These are phyloP conservation scores for Rattus rattus DNA, from an alignment of 2,113 vertebrate species.

Conservation along the genomic window DNA sequence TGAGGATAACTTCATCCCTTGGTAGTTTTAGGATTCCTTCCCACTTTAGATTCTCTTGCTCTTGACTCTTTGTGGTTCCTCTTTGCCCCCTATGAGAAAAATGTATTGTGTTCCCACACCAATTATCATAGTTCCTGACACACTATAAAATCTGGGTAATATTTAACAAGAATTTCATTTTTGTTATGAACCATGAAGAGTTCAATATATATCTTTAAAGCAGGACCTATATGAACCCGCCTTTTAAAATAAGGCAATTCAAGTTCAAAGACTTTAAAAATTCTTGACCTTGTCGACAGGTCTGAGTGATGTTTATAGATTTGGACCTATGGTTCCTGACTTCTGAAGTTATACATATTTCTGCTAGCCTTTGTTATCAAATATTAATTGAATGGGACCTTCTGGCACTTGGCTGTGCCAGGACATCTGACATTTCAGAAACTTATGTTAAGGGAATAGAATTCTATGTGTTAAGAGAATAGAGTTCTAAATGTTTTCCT, in stretches of 20 bases:
- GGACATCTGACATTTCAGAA: background rate
- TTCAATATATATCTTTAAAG: background rate
- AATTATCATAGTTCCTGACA: background rate
- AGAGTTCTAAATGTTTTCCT: slow-evolving; percentile 15
- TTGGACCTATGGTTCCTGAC: background rate
- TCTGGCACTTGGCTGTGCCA: background rate
- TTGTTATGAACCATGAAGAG: background rate
- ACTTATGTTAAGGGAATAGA: background rate
- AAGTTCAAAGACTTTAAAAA: slow-evolving; percentile 51
- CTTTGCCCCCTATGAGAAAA: background rate
- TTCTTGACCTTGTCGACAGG: background rate
- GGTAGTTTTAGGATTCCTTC: background rate
- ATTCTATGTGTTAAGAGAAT: background rate
- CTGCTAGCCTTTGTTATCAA: background rate
- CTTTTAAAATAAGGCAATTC: background rate
- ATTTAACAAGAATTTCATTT: background rate
- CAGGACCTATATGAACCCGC: background rate
- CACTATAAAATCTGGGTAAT: background rate
- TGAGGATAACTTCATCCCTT: fast-evolving
- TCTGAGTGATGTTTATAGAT: background rate
- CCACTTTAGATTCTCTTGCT: background rate
- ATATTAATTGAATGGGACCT: background rate
- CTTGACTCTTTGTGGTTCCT: background rate
- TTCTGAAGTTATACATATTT: background rate
- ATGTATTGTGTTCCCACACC: background rate